Evolutionary conservation across 2,888 invertebrate genomes (phyloP), one percentile per base, ranked within the genome.

Genomic region (Ophion slaviceki): DNA sequence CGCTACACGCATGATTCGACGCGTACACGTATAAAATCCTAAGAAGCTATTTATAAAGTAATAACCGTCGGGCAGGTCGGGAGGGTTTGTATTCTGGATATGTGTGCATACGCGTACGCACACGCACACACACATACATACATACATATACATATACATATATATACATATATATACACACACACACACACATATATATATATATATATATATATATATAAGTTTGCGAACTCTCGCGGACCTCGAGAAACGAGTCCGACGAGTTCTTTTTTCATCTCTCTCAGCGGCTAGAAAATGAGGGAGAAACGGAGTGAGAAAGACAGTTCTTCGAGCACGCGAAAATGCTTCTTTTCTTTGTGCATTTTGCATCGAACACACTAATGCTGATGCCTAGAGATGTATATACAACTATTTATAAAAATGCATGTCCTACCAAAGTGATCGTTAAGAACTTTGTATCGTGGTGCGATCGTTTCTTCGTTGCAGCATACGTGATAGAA

Each of bases 41-140:
- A 81, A 85, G 87, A 85, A 85, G 84, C 87, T 87, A 87, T 87
- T 87, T 87, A 87, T 87, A 87, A 87, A 83, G 81, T 87, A 87
- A 87, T 87, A 85, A 87, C 81, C 87, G 83, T 86, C 81, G 85
- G 83, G 84, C 81, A 85, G 84, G 85, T 85, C 83, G 84, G 82
- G 71, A 80, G 84, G 78, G 83, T 75, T 80, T 86, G 72, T 80
- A 14, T 66, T 24, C 61, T 61, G 59, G 67, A 67, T 40, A 59
- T 36, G 36, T 53, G 53, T 53, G 53, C 5, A 53, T 4, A 4
- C 32, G 32, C 32, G 32, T 4, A 4, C 32, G 32, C 11, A 2
- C 17, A 17, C 53, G 14, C 11, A 17, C 11, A 5, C 53, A 3
- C 11, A 4, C 53, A 14, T 1, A 17, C 53, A 5, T 17, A 53